A percentile compares a stretch with the other conserved stretches of the same genome.
Conservation (phyloP, 1,140 invertebrate genomes). For the Platyura marginata region DNA sequence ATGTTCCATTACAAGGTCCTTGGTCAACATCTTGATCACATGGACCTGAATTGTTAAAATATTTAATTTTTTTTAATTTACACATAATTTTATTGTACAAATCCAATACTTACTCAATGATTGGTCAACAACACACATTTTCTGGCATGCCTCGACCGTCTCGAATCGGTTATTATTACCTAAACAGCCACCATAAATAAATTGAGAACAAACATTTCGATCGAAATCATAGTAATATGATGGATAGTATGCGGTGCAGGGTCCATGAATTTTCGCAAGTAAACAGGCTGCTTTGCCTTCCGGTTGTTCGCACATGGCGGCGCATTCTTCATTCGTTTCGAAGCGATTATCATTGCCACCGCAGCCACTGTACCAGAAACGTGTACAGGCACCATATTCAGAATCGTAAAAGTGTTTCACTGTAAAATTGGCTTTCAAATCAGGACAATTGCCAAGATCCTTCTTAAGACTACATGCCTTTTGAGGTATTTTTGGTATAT, state of each 20-base stretch:
- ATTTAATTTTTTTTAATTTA: too few species aligned
- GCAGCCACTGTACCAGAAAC: conserved; percentile 93
- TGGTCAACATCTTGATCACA: conserved; percentile 57
- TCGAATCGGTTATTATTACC: conserved; percentile 84
- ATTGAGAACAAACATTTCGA: conserved; percentile 55
- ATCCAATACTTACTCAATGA: conserved; percentile 36
- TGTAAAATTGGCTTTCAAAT: conserved; percentile 66
- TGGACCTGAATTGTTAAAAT: conserved; percentile 45
- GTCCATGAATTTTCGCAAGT: conserved; percentile 66
- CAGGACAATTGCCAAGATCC: conserved; percentile 61
- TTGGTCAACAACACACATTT: conserved; percentile 49
- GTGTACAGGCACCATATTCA: conserved; percentile 69
- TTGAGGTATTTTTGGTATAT: conserved; percentile 41
- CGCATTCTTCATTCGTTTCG: conserved; percentile 67
- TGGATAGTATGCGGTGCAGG: conserved; percentile 61
- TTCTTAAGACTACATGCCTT: conserved; percentile 53
- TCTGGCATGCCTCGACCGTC: conserved; percentile 61
- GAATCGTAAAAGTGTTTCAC: conserved; percentile 82
- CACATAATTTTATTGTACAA: conserved; percentile 1
- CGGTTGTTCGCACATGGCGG: conserved; percentile 68
- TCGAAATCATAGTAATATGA: conserved; percentile 70
- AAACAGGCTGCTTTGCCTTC: conserved; percentile 63
- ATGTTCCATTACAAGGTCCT: conserved; percentile 74
- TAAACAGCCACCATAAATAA: conserved; percentile 66
- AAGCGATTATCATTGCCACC: conserved; percentile 84